Conservation (phyloP, 2,888 invertebrate species). For the Eudemis profundana region DNA sequence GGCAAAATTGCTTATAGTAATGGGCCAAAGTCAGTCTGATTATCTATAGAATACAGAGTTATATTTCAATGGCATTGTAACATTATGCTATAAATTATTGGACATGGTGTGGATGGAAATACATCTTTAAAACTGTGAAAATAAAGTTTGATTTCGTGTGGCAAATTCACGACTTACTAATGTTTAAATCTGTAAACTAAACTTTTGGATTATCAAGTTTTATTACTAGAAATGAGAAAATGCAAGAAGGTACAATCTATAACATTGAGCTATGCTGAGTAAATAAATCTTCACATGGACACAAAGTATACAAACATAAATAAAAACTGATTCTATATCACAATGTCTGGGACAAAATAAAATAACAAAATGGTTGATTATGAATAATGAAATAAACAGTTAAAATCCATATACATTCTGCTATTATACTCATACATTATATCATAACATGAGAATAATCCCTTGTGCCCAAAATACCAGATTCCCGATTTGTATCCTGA, state of each 20-base stretch:
- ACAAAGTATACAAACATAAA: slow-evolving; percentile 37
- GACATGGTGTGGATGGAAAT: too few species aligned
- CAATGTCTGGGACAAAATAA: slow-evolving; percentile 46
- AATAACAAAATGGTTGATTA: slow-evolving; percentile 23
- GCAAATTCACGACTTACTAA: too few species aligned
- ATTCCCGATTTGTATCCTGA: too few species aligned
- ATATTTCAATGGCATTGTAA: too few species aligned
- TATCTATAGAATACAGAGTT: too few species aligned
- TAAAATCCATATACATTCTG: too few species aligned
- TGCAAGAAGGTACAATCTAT: slow-evolving; percentile 68
- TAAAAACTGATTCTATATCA: slow-evolving; percentile 61
- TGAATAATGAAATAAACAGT: background rate
- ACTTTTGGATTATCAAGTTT: slow-evolving; percentile 29
- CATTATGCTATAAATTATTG: too few species aligned
- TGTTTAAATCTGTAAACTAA: too few species aligned
- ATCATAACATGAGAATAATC: background rate
- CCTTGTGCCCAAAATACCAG: too few species aligned
- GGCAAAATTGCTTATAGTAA: too few species aligned
- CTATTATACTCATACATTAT: background rate
- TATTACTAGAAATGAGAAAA: slow-evolving; percentile 67
- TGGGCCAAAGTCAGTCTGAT: too few species aligned
- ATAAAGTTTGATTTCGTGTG: background rate
- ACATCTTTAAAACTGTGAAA: background rate
- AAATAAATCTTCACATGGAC: slow-evolving; percentile 40
- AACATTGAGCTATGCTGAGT: slow-evolving; percentile 59